Percentiles rank a stretch among this genome's conserved stretches.
These are phyloP conservation scores for Aldrovandia affinis DNA, from an alignment of 2,797 vertebrate species.

Conservation along the genomic window DNA sequence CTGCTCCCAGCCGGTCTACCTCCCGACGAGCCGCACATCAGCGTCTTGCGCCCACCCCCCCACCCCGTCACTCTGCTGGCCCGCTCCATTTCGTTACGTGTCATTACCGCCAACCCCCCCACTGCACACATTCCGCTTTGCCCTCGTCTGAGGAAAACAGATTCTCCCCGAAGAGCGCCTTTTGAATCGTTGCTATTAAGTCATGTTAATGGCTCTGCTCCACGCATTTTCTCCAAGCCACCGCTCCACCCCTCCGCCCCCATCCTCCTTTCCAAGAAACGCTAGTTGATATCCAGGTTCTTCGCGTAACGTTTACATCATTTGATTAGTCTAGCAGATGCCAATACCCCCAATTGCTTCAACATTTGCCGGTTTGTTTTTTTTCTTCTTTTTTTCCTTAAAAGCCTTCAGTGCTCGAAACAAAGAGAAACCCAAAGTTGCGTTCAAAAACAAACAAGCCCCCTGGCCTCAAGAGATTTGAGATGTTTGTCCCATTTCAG, in stretches of 20 bases:
- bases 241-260: background rate
- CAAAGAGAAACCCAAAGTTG: background rate
- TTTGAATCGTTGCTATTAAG: conserved; percentile 3
- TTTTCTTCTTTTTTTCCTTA: background rate
- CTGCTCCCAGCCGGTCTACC: too few species aligned
- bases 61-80: too few species aligned
- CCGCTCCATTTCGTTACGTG: background rate
- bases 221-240: background rate
- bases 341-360: conserved; percentile 23
- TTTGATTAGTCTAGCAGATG: conserved; percentile 39
- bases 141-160: background rate
- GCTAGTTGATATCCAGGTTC: conserved; percentile 29
- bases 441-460: background rate
- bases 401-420: background rate
- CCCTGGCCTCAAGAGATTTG: background rate
- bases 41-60: too few species aligned
- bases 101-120: background rate
- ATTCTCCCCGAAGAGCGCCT: conserved; percentile 13
- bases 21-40: background rate
- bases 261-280: background rate
- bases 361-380: background rate
- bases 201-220: conserved; percentile 10
- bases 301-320: conserved; percentile 26
- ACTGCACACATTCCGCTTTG: background rate
- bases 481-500: background rate